Base-by-base conservation (phyloP, 2,113 vertebrate species). In the Xiphophorus couchianus region DNA sequence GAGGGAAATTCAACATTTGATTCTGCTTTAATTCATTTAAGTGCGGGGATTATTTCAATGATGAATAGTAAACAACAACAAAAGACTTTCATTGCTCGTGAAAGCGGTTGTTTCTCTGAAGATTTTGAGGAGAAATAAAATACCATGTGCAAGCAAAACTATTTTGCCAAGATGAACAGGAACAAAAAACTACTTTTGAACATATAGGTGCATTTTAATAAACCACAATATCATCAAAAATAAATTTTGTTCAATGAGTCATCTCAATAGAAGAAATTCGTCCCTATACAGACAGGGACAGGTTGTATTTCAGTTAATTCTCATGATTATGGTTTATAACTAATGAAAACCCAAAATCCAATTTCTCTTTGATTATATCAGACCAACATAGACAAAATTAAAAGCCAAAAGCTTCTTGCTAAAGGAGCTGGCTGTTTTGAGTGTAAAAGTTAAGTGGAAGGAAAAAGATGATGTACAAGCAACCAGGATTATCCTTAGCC, bases 11-110 rank as follows among this genome's bases (percentile, higher is more conserved):
- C 42, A 13, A 33, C 14, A 14, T 29, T 30, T 33, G 62, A 1
- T 65, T 71, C 73, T 30, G 33, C 11, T 80, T 19, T 66, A 66
- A 74, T 81, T 35, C 29, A 6, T 61, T 62, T 48, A 69, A 66
- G 27, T 76, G n/a, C 13, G 37, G n/a, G 44, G 15, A 39, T 64
- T 66, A 25, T 25, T 22, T 64, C 58, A 62, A 8, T 66, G 7
- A 48, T 33, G 67, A 60, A 74, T 31, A 69, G 35, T 1, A 10
- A 62, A 61, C 19, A 35, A 39, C 51, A 42, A 42, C 39, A 12
- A 60, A 27, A 71, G n/a, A 29, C 66, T 64, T 79, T 37, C 1
- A 8, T 31, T 65, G 37, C 7, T 66, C 39, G 22, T 51, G 54
- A 44, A 14, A 67, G n/a, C 25, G 64, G 42, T 48, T 31, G 4